Evolutionary conservation across 2,113 vertebrate genomes (phyloP).

Genomic region (Lagopus leucura): DNA sequence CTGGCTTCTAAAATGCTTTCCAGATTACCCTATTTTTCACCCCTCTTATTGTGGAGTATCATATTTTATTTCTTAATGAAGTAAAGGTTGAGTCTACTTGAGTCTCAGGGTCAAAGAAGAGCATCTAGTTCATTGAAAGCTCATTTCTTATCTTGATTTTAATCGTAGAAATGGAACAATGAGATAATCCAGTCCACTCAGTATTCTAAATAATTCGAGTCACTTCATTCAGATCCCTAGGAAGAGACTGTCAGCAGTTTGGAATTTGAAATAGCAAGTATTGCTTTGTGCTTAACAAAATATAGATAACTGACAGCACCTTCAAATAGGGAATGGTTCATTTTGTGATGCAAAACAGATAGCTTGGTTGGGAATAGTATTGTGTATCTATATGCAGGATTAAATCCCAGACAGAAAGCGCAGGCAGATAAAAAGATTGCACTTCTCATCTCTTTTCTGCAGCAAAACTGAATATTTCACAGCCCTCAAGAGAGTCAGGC

Average conservation of each 20-base stretch:
- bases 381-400: slow-evolving; percentile 38
- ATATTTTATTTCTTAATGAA: slow-evolving; percentile 12
- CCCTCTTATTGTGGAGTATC: neutral
- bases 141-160: slow-evolving; percentile 41
- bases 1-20: neutral
- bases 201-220: slow-evolving; percentile 45
- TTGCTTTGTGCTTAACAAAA: slow-evolving; percentile 64
- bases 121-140: neutral
- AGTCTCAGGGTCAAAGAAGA: neutral
- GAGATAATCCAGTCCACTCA: neutral
- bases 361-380: slow-evolving; percentile 32
- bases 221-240: slow-evolving; percentile 42
- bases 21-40: neutral
- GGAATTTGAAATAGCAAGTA: slow-evolving; percentile 46
- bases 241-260: slow-evolving; percentile 9
- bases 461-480: slow-evolving; percentile 13
- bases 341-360: slow-evolving; percentile 65
- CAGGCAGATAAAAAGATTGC: neutral
- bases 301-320: slow-evolving; percentile 47
- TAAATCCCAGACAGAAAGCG: slow-evolving; percentile 38
- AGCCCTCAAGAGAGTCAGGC: slow-evolving; percentile 10
- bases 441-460: neutral
- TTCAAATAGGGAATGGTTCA: slow-evolving; percentile 18
- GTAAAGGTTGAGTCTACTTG: neutral
- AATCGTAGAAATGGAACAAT: slow-evolving; percentile 39